phyloP scores from a whole-genome alignment of 2,888 invertebrate species.

The Amblyteles armatorius region DNA sequence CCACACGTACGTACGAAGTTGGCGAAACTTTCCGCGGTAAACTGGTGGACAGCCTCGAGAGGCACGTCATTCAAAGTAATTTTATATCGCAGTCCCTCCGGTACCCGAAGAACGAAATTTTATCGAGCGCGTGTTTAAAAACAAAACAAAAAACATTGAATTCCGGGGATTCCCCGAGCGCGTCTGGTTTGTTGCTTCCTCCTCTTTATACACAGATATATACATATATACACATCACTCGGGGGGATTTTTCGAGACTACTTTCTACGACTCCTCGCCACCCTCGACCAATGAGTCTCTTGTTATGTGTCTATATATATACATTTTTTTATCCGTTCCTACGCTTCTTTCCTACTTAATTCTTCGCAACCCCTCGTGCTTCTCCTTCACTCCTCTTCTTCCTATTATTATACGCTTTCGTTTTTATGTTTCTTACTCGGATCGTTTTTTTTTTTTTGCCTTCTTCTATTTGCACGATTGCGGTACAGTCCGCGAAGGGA shows the following conservation, averaged over 20 bases:
- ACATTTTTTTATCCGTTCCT: conserved; percentile 28
- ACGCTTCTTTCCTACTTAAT: conserved; percentile 61
- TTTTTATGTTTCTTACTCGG: conserved; percentile 40
- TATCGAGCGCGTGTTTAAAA: conserved; percentile 53
- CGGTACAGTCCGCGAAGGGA: conserved; percentile 72
- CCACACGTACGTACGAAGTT: conserved; percentile 11
- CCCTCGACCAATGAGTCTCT: conserved; percentile 56
- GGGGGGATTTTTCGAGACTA: conserved; percentile 22
- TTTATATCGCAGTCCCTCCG: conserved; percentile 50
- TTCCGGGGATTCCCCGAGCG: conserved; percentile 53
- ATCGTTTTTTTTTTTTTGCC: conserved; percentile 60
- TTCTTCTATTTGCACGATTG: conserved; percentile 72
- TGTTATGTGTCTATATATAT: not conserved
- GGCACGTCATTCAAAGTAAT: conserved; percentile 56
- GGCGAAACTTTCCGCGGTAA: conserved; percentile 48
- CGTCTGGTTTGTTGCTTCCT: conserved; percentile 33
- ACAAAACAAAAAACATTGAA: conserved; percentile 35
- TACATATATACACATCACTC: not conserved
- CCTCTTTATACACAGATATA: not conserved
- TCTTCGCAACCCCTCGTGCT: conserved; percentile 59
- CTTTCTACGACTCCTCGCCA: conserved; percentile 18
- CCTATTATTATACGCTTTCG: conserved; percentile 45
- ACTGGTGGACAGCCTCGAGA: conserved; percentile 45
- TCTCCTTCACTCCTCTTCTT: conserved; percentile 44
- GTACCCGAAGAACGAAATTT: conserved; percentile 17